Percentiles rank a stretch among this genome's conserved stretches.
These are phyloP conservation scores for Picathartes gymnocephalus DNA, from an alignment of 2,113 vertebrate species.

Conservation along the genomic window DNA sequence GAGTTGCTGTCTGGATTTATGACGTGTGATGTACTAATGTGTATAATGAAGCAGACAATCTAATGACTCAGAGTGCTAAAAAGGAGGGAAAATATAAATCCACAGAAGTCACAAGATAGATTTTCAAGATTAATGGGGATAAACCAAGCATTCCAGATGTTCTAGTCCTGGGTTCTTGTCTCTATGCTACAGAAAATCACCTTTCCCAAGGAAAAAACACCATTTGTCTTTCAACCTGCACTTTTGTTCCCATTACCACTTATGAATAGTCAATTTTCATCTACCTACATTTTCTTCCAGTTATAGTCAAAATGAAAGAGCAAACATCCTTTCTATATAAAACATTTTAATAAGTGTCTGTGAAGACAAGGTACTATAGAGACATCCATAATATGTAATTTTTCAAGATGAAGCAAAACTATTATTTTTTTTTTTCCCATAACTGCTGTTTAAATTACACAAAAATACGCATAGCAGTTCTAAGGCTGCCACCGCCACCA, in stretches of 20 bases:
- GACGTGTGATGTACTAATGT: constrained; percentile 7
- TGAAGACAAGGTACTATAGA: neutral
- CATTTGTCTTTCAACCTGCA: neutral
- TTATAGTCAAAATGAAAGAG: neutral
- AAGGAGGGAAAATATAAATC: neutral
- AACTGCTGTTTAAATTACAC: neutral
- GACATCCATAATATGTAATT: neutral
- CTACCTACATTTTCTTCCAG: neutral
- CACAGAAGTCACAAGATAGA: constrained; percentile 12
- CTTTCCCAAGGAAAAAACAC: neutral
- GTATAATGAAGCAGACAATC: constrained; percentile 44
- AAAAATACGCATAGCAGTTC: neutral
- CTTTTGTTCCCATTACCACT: neutral
- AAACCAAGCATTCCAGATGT: constrained; percentile 52
- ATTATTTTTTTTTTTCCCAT: neutral
- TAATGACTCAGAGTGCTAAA: constrained; percentile 51
- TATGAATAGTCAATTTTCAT: neutral
- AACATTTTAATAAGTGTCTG: neutral
- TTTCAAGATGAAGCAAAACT: neutral
- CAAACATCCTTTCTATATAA: neutral
- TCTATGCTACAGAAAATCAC: neutral
- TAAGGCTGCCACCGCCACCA: neutral
- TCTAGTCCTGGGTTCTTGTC: constrained; percentile 1
- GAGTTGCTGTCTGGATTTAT: constrained; percentile 27
- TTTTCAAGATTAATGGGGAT: constrained; percentile 31